Base-by-base conservation (phyloP, 2,888 invertebrate genomes). In the Spialia ferax region DNA sequence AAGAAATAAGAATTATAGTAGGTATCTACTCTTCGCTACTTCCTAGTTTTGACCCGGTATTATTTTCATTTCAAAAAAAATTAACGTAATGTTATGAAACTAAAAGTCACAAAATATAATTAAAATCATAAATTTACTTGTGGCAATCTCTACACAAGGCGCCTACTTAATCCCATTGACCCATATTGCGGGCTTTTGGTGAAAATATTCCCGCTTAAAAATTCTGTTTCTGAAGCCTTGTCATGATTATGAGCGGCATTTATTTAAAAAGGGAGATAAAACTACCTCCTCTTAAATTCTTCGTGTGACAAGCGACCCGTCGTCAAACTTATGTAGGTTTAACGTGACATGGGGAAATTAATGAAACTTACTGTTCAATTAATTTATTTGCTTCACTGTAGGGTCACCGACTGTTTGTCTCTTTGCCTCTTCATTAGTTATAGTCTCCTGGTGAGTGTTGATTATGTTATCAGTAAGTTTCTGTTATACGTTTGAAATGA, bases 161-260 rank as follows among this genome's bases (percentile, higher is more conserved):
- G 35, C 38, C 48, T 57, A 64, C 48, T 56, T 64, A 48, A 57
- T 64, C 48, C 26, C 57, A 57, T 64, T 57, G 35, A 64, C 64
- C 64, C 57, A 64, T 38, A 57, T 64, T 45, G 8, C 35, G 6
- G 50, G 50, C 32, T 57, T 57, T 57, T 15, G 23, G 18, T 64
- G 38, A 57, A 57, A 64, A 64, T 64, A 64, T 64, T 64, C 57
- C 50, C 22, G 50, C 15, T 64, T 50, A 23, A 23, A 56, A 57
- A 50, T 64, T 50, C 57, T 38, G 45, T 23, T 22, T 55, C n/a
- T 57, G 20, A 22, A 56, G 48, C 48, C 13, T 23, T 13, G 48
- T 64, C 64, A 35, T 60, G 15, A 48, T 64, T 64, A 56, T 56
- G 55, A 48, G 10, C 48, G 48, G 18, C 48, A 20, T 48, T 48